These are phyloP conservation scores for Nephrotoma flavescens DNA, from an alignment of 2,888 invertebrate species.

Conservation along the genomic window DNA sequence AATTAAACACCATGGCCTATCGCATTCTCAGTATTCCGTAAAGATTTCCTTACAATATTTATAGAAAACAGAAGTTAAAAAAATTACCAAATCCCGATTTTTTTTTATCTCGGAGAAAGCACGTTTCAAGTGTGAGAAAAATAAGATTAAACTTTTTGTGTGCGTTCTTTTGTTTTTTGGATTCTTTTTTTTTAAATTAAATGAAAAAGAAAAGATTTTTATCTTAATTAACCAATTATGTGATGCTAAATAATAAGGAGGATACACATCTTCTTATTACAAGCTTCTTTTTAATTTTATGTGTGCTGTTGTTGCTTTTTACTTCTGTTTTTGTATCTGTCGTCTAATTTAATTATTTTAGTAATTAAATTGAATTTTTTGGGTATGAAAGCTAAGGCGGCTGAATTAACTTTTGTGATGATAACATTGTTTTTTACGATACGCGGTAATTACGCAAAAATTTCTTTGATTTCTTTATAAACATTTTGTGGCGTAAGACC, in stretches of 20 bases:
- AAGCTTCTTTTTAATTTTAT: neutral
- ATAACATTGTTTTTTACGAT: no score
- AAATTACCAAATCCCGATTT: neutral
- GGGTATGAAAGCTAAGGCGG: neutral
- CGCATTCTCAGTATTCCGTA: neutral
- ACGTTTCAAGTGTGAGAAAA: neutral
- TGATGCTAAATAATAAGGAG: neutral
- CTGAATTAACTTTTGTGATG: neutral
- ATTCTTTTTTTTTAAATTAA: neutral
- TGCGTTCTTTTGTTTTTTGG: neutral
- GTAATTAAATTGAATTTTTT: neutral
- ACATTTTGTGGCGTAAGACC: neutral
- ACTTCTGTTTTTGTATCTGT: neutral
- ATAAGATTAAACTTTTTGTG: neutral
- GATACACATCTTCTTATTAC: neutral
- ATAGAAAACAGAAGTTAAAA: neutral
- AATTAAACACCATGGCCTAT: neutral
- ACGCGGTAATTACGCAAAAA: no score
- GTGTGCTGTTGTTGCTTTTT: neutral
- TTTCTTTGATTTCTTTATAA: neutral
- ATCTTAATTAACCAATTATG: conserved; percentile 1
- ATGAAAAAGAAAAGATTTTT: conserved; percentile 2
- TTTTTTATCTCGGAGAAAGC: neutral
- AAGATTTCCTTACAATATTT: neutral
- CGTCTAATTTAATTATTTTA: neutral